Percentiles rank a stretch among this genome's conserved stretches.
Conservation (phyloP, 2,113 vertebrate genomes). For the Clupea harengus region DNA sequence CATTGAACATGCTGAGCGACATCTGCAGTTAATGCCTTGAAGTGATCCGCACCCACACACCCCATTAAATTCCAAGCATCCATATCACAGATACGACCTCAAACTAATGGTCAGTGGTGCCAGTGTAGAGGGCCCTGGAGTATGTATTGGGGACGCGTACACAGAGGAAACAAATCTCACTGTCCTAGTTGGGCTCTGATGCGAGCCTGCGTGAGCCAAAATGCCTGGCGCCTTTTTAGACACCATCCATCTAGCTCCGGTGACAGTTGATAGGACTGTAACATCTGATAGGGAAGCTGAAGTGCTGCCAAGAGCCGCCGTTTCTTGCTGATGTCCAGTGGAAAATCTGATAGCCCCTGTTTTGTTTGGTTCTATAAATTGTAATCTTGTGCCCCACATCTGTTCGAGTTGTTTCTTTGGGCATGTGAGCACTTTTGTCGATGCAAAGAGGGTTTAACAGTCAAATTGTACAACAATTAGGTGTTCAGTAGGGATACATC, state of each 20-base stretch:
- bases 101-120: neutral
- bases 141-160: neutral
- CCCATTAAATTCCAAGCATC: neutral
- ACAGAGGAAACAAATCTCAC: constrained; percentile 1
- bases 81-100: neutral
- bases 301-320: neutral
- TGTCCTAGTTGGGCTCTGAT: neutral
- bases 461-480: neutral
- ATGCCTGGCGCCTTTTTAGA: constrained; percentile 4
- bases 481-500: neutral
- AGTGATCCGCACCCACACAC: neutral
- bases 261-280: constrained; percentile 21
- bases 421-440: neutral
- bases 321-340: constrained; percentile 10
- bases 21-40: neutral
- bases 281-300: constrained; percentile 23
- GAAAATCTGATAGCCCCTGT: neutral
- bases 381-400: neutral
- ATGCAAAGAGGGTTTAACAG: neutral
- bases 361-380: neutral
- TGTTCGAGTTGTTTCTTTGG: neutral
- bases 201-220: constrained; percentile 1
- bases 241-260: constrained; percentile 5
- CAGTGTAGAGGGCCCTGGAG: neutral
- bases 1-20: neutral